phyloP scores from a whole-genome alignment of 2,888 invertebrate species.

The Augiades crinisus region DNA sequence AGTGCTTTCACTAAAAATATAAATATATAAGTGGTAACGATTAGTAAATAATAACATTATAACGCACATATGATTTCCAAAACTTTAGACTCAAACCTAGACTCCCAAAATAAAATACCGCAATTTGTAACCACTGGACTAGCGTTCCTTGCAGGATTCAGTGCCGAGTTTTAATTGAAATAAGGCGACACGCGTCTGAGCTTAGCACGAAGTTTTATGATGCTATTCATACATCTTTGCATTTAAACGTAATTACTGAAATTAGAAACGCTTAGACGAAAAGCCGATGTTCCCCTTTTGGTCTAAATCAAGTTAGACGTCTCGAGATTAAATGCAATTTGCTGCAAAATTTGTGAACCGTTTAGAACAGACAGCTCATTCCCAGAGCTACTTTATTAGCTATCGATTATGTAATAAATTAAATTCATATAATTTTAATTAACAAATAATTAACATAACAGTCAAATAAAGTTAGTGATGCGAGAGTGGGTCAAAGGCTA shows the following conservation, averaged over 20 bases:
- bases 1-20: too few relatives aligned
- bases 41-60: too few relatives aligned
- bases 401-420: neutral
- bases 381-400: neutral
- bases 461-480: too few relatives aligned
- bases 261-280: slow-evolving; percentile 21
- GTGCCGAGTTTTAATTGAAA: slow-evolving; percentile 57
- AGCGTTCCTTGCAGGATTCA: too few relatives aligned
- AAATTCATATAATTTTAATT: neutral
- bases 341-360: neutral
- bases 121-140: too few relatives aligned
- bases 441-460: too few relatives aligned
- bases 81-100: too few relatives aligned
- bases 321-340: neutral
- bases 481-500: too few relatives aligned
- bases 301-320: neutral
- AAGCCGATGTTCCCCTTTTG: neutral
- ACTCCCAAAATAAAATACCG: too few relatives aligned
- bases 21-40: too few relatives aligned
- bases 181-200: slow-evolving; percentile 32
- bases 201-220: slow-evolving; percentile 26
- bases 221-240: slow-evolving; percentile 33
- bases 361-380: too few relatives aligned
- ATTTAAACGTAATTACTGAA: slow-evolving; percentile 36
- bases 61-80: too few relatives aligned